Percentiles rank a stretch among this genome's conserved stretches.
Conservation (phyloP, 2,888 invertebrate genomes). For the Xestia sexstrigata region DNA sequence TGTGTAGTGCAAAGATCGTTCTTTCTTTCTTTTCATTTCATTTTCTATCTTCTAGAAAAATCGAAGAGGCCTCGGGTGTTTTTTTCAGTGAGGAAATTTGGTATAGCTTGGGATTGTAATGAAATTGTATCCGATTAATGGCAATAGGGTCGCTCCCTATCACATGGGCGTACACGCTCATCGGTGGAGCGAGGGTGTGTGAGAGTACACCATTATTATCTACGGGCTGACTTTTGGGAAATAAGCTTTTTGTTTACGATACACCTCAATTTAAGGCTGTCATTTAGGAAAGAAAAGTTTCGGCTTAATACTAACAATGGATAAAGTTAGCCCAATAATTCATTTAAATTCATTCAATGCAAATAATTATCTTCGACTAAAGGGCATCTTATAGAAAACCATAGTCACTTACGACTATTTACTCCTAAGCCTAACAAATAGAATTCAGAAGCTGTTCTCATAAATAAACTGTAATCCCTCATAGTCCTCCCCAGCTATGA, state of each 20-base stretch:
- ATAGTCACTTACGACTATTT: not conserved
- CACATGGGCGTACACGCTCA: slow-evolving; percentile 42
- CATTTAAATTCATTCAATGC: not conserved
- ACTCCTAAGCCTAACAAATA: slow-evolving; percentile 44
- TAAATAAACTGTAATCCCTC: slow-evolving; percentile 63
- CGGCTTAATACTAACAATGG: not conserved
- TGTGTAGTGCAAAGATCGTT: not conserved
- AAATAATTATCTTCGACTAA: not conserved
- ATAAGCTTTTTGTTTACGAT: slow-evolving; percentile 28
- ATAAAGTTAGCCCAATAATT: not conserved
- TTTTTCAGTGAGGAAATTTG: not conserved
- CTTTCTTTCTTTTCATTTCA: rapidly evolving
- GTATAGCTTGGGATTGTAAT: slow-evolving; percentile 30
- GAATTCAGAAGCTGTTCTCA: slow-evolving; percentile 52
- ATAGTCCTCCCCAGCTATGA: slow-evolving; percentile 62
- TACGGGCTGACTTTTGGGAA: slow-evolving; percentile 14
- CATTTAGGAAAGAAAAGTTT: not conserved
- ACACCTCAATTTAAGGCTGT: slow-evolving; percentile 8
- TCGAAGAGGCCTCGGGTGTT: not conserved
- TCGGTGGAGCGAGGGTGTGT: slow-evolving; percentile 38
- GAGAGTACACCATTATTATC: slow-evolving; percentile 33
- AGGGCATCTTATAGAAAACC: not conserved
- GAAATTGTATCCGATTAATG: slow-evolving; percentile 50
- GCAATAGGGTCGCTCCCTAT: slow-evolving; percentile 42
- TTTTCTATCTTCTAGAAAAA: not conserved